These are phyloP conservation scores for Poecilus cupreus DNA, from an alignment of 2,888 invertebrate species.

Conservation along the genomic window DNA sequence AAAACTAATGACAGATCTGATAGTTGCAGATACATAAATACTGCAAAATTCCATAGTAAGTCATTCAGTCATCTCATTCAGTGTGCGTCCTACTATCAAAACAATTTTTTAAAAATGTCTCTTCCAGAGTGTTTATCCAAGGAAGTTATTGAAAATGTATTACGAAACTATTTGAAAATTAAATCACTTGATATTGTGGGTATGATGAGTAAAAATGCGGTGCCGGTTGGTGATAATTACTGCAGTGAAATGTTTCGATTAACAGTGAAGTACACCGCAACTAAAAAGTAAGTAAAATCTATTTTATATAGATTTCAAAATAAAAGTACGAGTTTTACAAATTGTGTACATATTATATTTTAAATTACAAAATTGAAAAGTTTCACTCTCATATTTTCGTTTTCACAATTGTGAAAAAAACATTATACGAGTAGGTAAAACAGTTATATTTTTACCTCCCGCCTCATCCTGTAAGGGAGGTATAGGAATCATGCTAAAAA, in stretches of 20 bases:
- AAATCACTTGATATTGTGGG: conserved; percentile 63
- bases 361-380: no score
- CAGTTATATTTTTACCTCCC: no score
- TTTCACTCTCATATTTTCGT: no score
- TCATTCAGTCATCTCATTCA: background rate
- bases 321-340: no score
- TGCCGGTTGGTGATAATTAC: conserved; percentile 68
- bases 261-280: conserved; percentile 63
- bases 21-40: background rate
- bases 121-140: conserved; percentile 66
- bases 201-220: conserved; percentile 66
- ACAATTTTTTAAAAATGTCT: conserved; percentile 63
- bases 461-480: no score
- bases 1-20: background rate
- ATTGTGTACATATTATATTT: no score
- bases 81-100: background rate
- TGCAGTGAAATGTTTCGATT: conserved; percentile 67
- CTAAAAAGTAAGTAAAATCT: conserved; percentile 57
- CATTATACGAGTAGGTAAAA: no score
- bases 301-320: background rate
- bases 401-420: no score
- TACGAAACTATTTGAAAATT: conserved; percentile 64
- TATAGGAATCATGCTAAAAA: no score
- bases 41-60: background rate
- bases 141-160: conserved; percentile 65